These are phyloP conservation scores for Ceraclea dissimilis DNA, from an alignment of 2,888 invertebrate species.

Conservation along the genomic window DNA sequence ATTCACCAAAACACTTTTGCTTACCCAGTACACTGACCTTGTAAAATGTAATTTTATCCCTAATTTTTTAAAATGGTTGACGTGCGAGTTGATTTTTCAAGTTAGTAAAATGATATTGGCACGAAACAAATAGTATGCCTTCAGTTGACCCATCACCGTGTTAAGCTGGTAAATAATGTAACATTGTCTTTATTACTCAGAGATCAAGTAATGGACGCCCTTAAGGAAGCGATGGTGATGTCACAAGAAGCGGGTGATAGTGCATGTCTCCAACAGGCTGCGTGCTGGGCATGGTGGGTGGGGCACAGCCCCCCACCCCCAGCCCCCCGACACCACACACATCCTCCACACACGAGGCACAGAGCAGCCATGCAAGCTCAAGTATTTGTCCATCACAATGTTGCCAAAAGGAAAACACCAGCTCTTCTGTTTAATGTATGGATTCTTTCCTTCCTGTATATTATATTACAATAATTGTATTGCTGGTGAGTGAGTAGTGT, in stretches of 20 bases:
- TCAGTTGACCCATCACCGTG: too few relatives aligned
- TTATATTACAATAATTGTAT: neutral
- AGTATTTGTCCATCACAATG: slow-evolving; percentile 70
- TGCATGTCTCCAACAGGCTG: slow-evolving; percentile 76
- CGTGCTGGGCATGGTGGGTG: slow-evolving; percentile 63
- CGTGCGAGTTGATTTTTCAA: too few relatives aligned
- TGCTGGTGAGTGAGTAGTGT: too few relatives aligned
- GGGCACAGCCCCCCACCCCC: slow-evolving; percentile 30
- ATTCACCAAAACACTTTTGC: too few relatives aligned
- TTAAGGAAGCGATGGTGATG: slow-evolving; percentile 81
- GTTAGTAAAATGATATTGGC: too few relatives aligned
- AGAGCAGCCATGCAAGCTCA: slow-evolving; percentile 67
- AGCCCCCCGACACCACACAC: slow-evolving; percentile 28
- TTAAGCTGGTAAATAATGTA: neutral
- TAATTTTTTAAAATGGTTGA: too few relatives aligned
- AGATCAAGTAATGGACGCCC: slow-evolving; percentile 67
- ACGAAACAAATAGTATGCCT: too few relatives aligned
- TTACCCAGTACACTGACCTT: too few relatives aligned
- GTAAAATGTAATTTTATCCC: too few relatives aligned
- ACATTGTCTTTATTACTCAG: slow-evolving; percentile 37
- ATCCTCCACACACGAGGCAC: slow-evolving; percentile 34
- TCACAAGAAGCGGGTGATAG: slow-evolving; percentile 85
- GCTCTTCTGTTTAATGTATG: slow-evolving; percentile 58
- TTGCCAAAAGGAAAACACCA: slow-evolving; percentile 59
- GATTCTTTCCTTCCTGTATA: slow-evolving; percentile 13